Conservation (phyloP, 2,113 vertebrate genomes). For the Oceanodroma tethys region DNA sequence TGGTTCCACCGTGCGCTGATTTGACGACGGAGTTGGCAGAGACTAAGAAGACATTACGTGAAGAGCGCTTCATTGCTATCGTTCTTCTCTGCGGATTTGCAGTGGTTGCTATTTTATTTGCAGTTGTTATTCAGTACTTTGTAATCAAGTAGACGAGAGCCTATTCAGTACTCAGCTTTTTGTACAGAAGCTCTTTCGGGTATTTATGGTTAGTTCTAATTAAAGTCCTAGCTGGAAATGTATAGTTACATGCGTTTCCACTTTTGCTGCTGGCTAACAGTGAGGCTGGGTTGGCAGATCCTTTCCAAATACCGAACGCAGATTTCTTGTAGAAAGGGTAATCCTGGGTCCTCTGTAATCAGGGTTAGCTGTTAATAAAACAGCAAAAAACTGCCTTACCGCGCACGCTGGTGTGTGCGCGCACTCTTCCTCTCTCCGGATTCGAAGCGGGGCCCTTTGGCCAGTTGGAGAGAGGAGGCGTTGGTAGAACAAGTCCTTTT, state of each 20-base stretch:
- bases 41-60: constrained; percentile 41
- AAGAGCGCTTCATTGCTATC: constrained; percentile 71
- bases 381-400: constrained; percentile 39
- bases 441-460: not conserved
- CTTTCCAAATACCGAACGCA: not conserved
- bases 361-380: constrained; percentile 43
- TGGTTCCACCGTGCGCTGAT: not conserved
- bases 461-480: not conserved
- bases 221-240: constrained; percentile 50
- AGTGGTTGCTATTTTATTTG: constrained; percentile 73
- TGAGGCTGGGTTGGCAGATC: constrained; percentile 42
- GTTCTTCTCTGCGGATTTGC: constrained; percentile 74
- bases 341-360: constrained; percentile 50
- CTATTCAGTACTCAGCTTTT: not conserved
- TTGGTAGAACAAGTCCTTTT: not conserved
- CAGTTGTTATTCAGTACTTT: constrained; percentile 77
- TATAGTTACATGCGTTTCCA: not conserved
- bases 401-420: not conserved
- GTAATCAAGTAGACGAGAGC: constrained; percentile 71
- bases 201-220: constrained; percentile 64
- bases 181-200: constrained; percentile 32
- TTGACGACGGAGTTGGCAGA: not conserved
- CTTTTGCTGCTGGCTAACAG: constrained; percentile 57
- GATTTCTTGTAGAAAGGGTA: constrained; percentile 39
- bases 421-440: not conserved